Base-by-base conservation (phyloP, 2,113 vertebrate genomes). In the Tor tambroides region DNA sequence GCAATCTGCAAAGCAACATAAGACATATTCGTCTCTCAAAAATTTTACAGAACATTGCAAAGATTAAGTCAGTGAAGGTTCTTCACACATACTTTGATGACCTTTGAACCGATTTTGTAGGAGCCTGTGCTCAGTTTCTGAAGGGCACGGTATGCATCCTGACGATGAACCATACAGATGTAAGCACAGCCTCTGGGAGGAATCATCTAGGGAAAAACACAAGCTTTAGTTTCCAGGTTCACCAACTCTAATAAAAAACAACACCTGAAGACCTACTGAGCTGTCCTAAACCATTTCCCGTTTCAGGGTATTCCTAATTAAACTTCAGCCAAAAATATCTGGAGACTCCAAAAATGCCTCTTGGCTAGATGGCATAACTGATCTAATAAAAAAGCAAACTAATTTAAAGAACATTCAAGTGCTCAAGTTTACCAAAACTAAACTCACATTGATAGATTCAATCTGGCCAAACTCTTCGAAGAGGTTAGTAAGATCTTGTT, bases 381-480 rank as follows among this genome's bases (percentile, higher is more conserved):
- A 46, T 21, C 26, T 21, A 51, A 77, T 17, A 30, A 30, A 78
- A 54, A 54, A 30, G 23, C 2, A 1, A 51, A 51, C 14, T 30
- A 10, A 54, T 54, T 15, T 30, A 54, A 75, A 46, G 21, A 23
- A 10, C 35, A 38, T n/a, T 35, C 30, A 80, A n/a, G 51, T 15
- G 30, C 30, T 30, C 6, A 19, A 9, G 28, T 4, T 78, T 43
- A 61, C 28, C 21, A 2, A 30, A 46, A 23, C 7, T 15, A 41
- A 35, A 94, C 97, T 97, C 92, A 98, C 98, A 92, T 99, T 99
- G 89, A 99, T 99, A 23, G 98, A 99, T 91, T 99, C 98, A 86
- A 99, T 98, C 90, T 99, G 98, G 63, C 98, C 98, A 94, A 98
- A 99, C 92, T 99, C 98, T 95, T 99, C 98, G 93, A 99, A 99